A percentile compares a stretch with the other conserved stretches of the same genome.
These are phyloP conservation scores for Bombus soroeensis DNA, from an alignment of 1,140 invertebrate genomes.

Conservation along the genomic window DNA sequence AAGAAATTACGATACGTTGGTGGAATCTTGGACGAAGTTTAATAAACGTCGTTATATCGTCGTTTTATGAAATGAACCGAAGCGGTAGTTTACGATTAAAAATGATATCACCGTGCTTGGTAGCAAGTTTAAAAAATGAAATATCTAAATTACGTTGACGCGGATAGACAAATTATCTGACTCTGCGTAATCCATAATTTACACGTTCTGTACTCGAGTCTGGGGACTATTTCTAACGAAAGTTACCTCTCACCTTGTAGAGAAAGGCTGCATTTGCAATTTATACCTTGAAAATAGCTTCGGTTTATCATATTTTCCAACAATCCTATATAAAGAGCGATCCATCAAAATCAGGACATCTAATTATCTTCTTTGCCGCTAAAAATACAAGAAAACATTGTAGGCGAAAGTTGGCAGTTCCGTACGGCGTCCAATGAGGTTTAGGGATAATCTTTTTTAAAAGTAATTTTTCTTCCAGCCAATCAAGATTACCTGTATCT, in stretches of 20 bases:
- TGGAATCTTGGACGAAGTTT: too few species aligned
- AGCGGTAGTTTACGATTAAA: not conserved
- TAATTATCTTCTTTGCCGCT: not conserved
- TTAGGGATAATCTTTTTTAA: not conserved
- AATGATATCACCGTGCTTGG: not conserved
- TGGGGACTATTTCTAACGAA: not conserved
- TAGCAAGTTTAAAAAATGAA: not conserved
- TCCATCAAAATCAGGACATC: slow-evolving; percentile 2
- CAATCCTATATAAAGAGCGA: not conserved
- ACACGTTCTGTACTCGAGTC: not conserved
- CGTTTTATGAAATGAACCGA: not conserved
- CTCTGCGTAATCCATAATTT: not conserved
- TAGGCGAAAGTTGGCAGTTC: not conserved
- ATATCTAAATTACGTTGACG: not conserved
- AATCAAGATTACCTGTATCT: slow-evolving; percentile 4
- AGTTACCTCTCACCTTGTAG: too few species aligned
- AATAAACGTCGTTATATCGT: not conserved
- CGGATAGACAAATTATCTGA: not conserved
- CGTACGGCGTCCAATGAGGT: not conserved
- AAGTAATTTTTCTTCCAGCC: not conserved
- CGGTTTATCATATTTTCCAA: too few species aligned
- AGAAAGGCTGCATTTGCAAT: too few species aligned
- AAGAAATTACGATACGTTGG: too few species aligned
- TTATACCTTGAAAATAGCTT: too few species aligned
- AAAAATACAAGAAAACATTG: not conserved